Conservation (phyloP, 2,797 vertebrate species). For the Clarias pachynema region DNA sequence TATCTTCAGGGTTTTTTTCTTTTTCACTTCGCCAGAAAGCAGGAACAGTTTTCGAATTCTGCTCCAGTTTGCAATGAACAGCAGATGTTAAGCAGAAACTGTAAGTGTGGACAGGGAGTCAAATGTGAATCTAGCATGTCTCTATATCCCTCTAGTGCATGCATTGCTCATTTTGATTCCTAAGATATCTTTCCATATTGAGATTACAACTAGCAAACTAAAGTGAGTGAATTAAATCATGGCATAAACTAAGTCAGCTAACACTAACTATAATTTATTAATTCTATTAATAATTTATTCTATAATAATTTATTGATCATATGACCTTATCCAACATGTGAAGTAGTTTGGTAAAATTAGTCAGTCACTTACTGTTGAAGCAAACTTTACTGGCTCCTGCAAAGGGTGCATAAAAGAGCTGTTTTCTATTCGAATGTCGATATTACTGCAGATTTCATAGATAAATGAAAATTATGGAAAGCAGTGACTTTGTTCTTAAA, state of each 20-base stretch:
- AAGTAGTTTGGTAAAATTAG: no score
- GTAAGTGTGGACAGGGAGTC: background rate
- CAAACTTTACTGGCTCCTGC: no score
- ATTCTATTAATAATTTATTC: no score
- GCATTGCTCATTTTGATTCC: no score
- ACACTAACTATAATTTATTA: background rate
- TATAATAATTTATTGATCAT: background rate
- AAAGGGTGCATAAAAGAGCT: no score
- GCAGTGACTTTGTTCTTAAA: no score
- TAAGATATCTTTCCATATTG: no score
- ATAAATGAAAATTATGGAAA: no score
- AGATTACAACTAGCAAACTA: background rate
- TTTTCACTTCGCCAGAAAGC: slow-evolving; percentile 15
- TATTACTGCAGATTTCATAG: no score
- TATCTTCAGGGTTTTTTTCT: background rate
- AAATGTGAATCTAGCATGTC: background rate
- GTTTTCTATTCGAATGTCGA: no score
- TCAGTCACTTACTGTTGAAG: no score
- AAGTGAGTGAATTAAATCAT: background rate
- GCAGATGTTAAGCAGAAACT: background rate
- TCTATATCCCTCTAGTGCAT: no score
- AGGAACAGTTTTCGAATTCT: background rate
- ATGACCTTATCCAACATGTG: background rate
- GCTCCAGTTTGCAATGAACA: background rate
- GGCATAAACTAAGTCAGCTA: background rate